phyloP scores from a whole-genome alignment of 2,797 vertebrate genomes.

The Enteromius radiatus region DNA sequence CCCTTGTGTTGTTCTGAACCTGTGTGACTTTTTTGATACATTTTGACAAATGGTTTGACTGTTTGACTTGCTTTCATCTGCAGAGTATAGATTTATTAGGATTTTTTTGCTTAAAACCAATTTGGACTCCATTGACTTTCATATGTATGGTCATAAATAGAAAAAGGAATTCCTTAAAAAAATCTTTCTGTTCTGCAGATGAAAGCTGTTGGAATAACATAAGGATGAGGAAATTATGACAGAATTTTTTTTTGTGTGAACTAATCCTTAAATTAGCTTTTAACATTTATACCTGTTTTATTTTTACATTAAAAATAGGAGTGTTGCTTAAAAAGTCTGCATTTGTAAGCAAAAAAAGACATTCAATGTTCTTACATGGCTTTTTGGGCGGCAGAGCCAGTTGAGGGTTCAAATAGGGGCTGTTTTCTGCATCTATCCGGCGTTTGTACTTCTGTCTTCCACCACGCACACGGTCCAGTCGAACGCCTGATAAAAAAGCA shows the following conservation, averaged over 20 bases:
- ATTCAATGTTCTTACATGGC: conserved; percentile 88
- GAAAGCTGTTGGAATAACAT: not conserved
- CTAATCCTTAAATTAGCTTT: not conserved
- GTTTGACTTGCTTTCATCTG: not conserved
- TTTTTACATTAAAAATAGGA: not conserved
- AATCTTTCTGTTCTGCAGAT: not conserved
- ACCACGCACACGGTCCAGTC: conserved; percentile 96
- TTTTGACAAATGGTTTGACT: not conserved
- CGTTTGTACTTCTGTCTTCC: conserved; percentile 99
- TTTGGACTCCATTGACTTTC: not conserved
- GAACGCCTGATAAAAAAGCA: conserved; percentile 81
- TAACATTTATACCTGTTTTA: not conserved
- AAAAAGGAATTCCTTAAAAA: not conserved
- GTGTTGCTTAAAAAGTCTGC: not conserved
- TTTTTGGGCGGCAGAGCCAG: conserved; percentile 97
- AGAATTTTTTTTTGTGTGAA: not conserved
- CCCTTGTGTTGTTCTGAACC: not conserved
- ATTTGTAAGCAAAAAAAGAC: not conserved
- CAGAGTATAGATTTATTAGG: not conserved
- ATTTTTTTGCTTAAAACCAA: not conserved
- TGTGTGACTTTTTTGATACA: not conserved
- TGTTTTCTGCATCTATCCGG: conserved; percentile 99
- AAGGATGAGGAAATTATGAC: not conserved
- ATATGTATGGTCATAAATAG: not conserved
- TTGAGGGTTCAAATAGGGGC: conserved; percentile 98